phyloP scores from a whole-genome alignment of 1,140 invertebrate species.

The Leptonema lineaticorne region DNA sequence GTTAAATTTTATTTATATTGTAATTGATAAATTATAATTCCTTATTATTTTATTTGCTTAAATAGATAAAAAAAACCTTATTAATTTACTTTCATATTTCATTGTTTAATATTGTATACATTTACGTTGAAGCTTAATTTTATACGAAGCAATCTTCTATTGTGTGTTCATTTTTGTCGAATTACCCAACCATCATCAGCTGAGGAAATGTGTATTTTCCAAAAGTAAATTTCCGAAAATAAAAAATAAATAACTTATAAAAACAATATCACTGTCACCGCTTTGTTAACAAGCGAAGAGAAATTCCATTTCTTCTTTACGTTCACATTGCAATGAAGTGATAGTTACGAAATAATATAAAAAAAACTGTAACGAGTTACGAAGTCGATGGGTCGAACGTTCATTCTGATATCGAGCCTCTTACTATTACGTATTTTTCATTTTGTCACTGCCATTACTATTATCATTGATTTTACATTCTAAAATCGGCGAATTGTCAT shows the following conservation, averaged over 20 bases:
- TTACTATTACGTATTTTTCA: neutral
- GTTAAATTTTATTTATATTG: too few relatives aligned
- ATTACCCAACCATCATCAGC: neutral
- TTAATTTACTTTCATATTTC: too few relatives aligned
- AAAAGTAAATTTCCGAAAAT: neutral
- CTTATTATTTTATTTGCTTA: too few relatives aligned
- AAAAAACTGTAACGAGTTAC: neutral
- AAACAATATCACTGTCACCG: neutral
- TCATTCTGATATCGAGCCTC: neutral
- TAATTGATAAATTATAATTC: too few relatives aligned
- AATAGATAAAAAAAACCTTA: too few relatives aligned
- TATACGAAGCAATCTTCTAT: neutral
- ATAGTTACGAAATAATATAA: slow-evolving; percentile 6
- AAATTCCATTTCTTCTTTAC: neutral
- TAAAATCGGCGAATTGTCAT: neutral
- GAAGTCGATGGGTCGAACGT: neutral
- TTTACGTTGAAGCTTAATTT: too few relatives aligned
- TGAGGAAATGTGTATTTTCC: neutral
- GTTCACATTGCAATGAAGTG: neutral
- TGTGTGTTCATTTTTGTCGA: neutral
- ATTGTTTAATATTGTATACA: too few relatives aligned
- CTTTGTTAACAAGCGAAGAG: neutral
- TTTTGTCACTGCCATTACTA: too few relatives aligned
- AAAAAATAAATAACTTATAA: neutral
- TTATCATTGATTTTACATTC: too few relatives aligned